Evolutionary conservation across 2,797 vertebrate genomes (phyloP).

Genomic region (Hydrocynus forskahlii): DNA sequence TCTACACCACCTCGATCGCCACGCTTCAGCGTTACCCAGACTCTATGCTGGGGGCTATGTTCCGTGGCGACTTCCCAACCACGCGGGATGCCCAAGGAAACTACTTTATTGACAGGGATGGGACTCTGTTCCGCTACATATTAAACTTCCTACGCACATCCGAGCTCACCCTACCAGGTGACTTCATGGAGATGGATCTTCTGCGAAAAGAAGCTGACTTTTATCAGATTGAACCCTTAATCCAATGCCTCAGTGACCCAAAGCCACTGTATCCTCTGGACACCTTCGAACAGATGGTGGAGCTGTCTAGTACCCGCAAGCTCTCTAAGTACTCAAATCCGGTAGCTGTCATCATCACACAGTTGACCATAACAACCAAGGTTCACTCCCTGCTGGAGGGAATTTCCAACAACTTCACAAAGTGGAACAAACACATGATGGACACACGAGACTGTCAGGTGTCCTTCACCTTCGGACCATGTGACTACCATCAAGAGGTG

Average conservation of each 20-base stretch:
- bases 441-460: slow-evolving; percentile 99
- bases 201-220: slow-evolving; percentile 97
- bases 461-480: slow-evolving; percentile 98
- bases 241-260: slow-evolving; percentile 94
- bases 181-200: slow-evolving; percentile 96
- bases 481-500: slow-evolving; percentile 98
- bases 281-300: slow-evolving; percentile 97
- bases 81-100: slow-evolving; percentile 93
- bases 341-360: slow-evolving; percentile 97
- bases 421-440: slow-evolving; percentile 99
- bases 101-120: slow-evolving; percentile 98
- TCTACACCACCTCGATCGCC: slow-evolving; percentile 95
- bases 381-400: slow-evolving; percentile 93
- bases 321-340: slow-evolving; percentile 99
- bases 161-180: slow-evolving; percentile 92
- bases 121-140: slow-evolving; percentile 95
- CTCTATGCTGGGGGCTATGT: slow-evolving; percentile 99
- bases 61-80: slow-evolving; percentile 95
- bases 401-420: slow-evolving; percentile 96
- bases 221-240: slow-evolving; percentile 97
- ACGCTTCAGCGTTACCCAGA: slow-evolving; percentile 96
- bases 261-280: slow-evolving; percentile 94
- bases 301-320: slow-evolving; percentile 96
- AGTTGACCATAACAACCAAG: slow-evolving; percentile 96
- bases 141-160: slow-evolving; percentile 98